Evolutionary conservation across 1,140 invertebrate genomes (phyloP).

Genomic region (Scaptodrosophila lebanonensis): DNA sequence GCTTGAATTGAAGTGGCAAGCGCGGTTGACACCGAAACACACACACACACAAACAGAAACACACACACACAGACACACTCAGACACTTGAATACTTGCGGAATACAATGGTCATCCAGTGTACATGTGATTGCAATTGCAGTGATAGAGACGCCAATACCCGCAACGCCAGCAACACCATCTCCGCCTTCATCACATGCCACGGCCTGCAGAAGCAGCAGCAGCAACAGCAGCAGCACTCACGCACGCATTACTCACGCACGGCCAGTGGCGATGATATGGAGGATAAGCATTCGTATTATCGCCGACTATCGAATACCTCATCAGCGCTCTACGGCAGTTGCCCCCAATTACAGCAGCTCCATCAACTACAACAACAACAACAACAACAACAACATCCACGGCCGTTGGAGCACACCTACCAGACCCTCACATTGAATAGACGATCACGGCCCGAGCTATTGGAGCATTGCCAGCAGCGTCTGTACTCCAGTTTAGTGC

Average conservation of each 20-base stretch:
- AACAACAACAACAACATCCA: slow-evolving; percentile 23
- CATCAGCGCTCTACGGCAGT: slow-evolving; percentile 69
- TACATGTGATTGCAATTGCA: slow-evolving; percentile 75
- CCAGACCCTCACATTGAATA: not conserved
- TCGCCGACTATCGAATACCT: slow-evolving; percentile 70
- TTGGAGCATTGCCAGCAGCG: slow-evolving; percentile 13
- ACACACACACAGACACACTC: slow-evolving; percentile 3
- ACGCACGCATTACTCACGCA: no score
- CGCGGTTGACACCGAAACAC: not conserved
- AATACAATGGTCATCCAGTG: slow-evolving; percentile 71
- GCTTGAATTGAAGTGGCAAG: slow-evolving; percentile 47
- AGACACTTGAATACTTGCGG: slow-evolving; percentile 11
- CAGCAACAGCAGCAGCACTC: slow-evolving; percentile 27
- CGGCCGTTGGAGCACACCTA: slow-evolving; percentile 15
- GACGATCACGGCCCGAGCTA: slow-evolving; percentile 1
- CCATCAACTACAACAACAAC: slow-evolving; percentile 10
- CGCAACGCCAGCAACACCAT: slow-evolving; percentile 40
- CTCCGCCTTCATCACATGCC: slow-evolving; percentile 48
- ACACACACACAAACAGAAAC: slow-evolving; percentile 3
- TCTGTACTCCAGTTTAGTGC: slow-evolving; percentile 52
- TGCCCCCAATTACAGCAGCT: slow-evolving; percentile 55
- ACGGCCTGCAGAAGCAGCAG: slow-evolving; percentile 30
- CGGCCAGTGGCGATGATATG: slow-evolving; percentile 61
- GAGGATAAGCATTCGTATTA: slow-evolving; percentile 56
- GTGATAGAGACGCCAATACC: slow-evolving; percentile 57